A percentile compares a stretch with the other conserved stretches of the same genome.
These are phyloP conservation scores for Peromyscus attwateri DNA, from an alignment of 2,797 vertebrate species.

Conservation along the genomic window DNA sequence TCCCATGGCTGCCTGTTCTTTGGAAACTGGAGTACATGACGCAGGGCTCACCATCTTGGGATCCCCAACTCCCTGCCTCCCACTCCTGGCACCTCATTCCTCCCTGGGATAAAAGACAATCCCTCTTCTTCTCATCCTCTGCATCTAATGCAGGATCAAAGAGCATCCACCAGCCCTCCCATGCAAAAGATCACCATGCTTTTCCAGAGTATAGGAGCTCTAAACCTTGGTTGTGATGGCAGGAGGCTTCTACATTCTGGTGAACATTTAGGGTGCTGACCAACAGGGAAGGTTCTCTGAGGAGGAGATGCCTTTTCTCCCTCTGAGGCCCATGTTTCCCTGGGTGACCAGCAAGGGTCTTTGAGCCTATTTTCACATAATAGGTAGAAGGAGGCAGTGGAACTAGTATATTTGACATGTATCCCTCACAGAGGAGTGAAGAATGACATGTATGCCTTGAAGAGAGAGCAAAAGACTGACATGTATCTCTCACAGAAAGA, in stretches of 20 bases:
- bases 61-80: neutral
- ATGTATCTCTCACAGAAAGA: neutral
- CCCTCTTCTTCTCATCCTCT: neutral
- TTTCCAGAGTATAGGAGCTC: neutral
- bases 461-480: neutral
- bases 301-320: fast-evolving
- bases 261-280: neutral
- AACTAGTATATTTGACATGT: neutral
- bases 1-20: neutral
- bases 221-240: neutral
- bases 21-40: neutral
- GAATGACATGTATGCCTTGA: neutral
- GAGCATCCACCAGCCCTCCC: neutral
- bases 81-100: fast-evolving
- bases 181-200: neutral
- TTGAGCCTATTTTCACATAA: neutral
- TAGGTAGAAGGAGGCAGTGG: neutral
- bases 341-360: neutral
- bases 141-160: neutral
- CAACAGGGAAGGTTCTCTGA: neutral
- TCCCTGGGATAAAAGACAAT: too few relatives aligned
- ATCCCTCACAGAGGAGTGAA: neutral
- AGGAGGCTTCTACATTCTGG: neutral
- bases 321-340: neutral
- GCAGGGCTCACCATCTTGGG: neutral